These are phyloP conservation scores for Coremacera marginata DNA, from an alignment of 2,888 invertebrate genomes.

Conservation along the genomic window DNA sequence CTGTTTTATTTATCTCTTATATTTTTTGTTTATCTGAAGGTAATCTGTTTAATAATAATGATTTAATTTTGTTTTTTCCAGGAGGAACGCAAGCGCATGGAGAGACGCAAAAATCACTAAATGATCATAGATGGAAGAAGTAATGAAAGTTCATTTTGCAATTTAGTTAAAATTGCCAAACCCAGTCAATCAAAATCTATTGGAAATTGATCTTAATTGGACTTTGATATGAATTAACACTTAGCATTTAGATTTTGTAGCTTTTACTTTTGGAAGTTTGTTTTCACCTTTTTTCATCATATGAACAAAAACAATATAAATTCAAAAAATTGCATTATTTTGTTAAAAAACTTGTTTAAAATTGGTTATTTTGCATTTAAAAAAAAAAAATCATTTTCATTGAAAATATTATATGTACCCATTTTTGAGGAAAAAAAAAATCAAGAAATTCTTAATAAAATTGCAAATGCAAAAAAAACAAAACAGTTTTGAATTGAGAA, in stretches of 20 bases:
- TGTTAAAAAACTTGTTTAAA: background rate
- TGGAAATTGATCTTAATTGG: slow-evolving; percentile 16
- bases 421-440: background rate
- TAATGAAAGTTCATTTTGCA: background rate
- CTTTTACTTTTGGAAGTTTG: slow-evolving; percentile 23
- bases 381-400: no score
- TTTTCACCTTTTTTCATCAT: background rate
- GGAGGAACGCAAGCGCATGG: slow-evolving; percentile 62
- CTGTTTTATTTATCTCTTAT: background rate
- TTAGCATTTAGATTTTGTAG: slow-evolving; percentile 14
- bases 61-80: slow-evolving; percentile 42
- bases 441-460: slow-evolving; percentile 16
- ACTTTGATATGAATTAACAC: slow-evolving; percentile 23
- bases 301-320: background rate
- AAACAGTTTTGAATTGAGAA: background rate
- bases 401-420: no score
- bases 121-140: slow-evolving; percentile 10
- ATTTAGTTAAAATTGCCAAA: slow-evolving; percentile 12
- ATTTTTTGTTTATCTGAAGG: background rate
- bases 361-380: background rate
- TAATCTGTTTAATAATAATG: background rate
- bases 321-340: background rate
- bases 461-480: slow-evolving; percentile 19
- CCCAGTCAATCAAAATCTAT: slow-evolving; percentile 1
- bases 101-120: slow-evolving; percentile 58